These are phyloP conservation scores for Andrena haemorrhoa DNA, from an alignment of 2,888 invertebrate genomes.

Conservation along the genomic window DNA sequence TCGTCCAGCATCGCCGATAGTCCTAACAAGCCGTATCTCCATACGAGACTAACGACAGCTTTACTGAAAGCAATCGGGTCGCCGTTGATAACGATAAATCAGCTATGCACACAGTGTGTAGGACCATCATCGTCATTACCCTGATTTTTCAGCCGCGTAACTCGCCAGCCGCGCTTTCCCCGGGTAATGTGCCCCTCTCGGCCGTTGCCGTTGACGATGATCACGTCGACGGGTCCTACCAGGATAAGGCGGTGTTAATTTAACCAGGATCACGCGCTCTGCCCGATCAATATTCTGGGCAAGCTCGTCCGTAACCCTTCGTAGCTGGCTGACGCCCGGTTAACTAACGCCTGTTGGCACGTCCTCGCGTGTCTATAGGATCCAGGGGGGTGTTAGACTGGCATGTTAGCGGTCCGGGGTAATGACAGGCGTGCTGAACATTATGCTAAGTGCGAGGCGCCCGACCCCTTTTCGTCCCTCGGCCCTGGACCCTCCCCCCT, in stretches of 20 bases:
- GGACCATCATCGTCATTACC: slow-evolving; percentile 17
- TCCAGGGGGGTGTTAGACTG: slow-evolving; percentile 64
- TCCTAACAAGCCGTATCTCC: neutral
- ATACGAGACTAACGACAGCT: neutral
- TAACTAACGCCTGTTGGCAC: slow-evolving; percentile 67
- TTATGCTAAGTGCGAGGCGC: slow-evolving; percentile 74
- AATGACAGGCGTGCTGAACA: slow-evolving; percentile 76
- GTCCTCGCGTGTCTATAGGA: slow-evolving; percentile 68
- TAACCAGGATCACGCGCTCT: slow-evolving; percentile 59
- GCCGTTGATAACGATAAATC: neutral
- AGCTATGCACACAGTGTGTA: slow-evolving; percentile 1
- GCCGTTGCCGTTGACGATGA: slow-evolving; percentile 9
- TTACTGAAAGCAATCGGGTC: neutral
- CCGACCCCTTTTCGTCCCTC: slow-evolving; percentile 52
- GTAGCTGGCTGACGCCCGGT: slow-evolving; percentile 24
- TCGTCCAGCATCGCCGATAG: neutral
- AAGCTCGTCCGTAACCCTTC: slow-evolving; percentile 36
- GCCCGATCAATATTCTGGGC: slow-evolving; percentile 68
- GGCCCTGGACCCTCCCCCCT: neutral
- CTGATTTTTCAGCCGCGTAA: neutral
- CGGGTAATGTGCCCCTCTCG: slow-evolving; percentile 13
- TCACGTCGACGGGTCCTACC: slow-evolving; percentile 2
- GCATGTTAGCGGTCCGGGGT: slow-evolving; percentile 73
- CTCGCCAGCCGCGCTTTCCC: slow-evolving; percentile 11
- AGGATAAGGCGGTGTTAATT: slow-evolving; percentile 49